A percentile compares a stretch with the other conserved stretches of the same genome.
Evolutionary conservation across 2,888 invertebrate genomes (phyloP).

Genomic region (Antheraea yamamai): DNA sequence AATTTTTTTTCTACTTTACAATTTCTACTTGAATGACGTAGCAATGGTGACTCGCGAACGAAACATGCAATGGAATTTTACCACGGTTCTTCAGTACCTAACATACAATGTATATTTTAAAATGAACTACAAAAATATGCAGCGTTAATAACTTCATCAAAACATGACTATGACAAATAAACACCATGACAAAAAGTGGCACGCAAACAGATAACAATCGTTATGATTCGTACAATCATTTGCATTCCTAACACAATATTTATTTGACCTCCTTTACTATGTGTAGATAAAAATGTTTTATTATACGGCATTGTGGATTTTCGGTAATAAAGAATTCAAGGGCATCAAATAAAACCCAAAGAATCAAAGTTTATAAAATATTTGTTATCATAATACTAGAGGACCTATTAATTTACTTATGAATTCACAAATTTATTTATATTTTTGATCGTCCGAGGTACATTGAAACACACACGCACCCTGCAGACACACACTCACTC

Average conservation of each 20-base stretch:
- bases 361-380: too few relatives aligned
- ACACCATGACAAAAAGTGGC: neutral
- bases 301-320: neutral
- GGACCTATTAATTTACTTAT: too few relatives aligned
- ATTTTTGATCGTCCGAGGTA: too few relatives aligned
- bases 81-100: neutral
- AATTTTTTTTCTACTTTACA: neutral
- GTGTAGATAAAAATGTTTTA: neutral
- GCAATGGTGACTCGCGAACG: neutral
- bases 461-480: too few relatives aligned
- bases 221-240: neutral
- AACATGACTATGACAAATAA: neutral
- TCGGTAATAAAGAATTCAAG: neutral
- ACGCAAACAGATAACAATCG: neutral
- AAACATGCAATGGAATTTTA: neutral
- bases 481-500: too few relatives aligned
- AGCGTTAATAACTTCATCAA: neutral
- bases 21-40: neutral
- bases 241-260: neutral
- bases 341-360: too few relatives aligned
- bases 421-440: too few relatives aligned
- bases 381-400: too few relatives aligned
- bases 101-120: neutral
- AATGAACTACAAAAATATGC: neutral
- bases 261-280: neutral